Conservation (phyloP, 2,113 vertebrate species). For the Pao palembangensis region DNA sequence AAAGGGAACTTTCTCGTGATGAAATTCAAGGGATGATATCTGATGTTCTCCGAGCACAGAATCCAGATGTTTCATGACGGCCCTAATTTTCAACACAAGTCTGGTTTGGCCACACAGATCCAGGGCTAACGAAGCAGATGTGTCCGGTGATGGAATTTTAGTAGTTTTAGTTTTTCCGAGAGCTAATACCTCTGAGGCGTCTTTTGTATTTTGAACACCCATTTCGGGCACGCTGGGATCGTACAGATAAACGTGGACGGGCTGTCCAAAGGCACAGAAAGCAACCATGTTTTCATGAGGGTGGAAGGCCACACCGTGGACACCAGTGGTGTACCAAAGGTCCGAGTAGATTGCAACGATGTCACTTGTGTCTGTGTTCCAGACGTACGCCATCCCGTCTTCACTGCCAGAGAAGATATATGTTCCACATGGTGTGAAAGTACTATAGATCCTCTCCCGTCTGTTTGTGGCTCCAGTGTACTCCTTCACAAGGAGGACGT, state of each 20-base stretch:
- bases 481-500: slow-evolving; percentile 87
- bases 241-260: slow-evolving; percentile 87
- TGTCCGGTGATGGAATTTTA: slow-evolving; percentile 63
- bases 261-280: slow-evolving; percentile 92
- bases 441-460: slow-evolving; percentile 90
- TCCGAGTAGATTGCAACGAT: slow-evolving; percentile 91
- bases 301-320: slow-evolving; percentile 89
- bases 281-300: slow-evolving; percentile 95
- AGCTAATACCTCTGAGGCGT: not conserved
- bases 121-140: slow-evolving; percentile 63
- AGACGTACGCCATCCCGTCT: slow-evolving; percentile 91
- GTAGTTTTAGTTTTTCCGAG: not conserved
- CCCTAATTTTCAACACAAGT: slow-evolving; percentile 83
- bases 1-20: too few species aligned
- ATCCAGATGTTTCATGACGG: slow-evolving; percentile 86
- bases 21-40: too few species aligned
- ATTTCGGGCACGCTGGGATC: slow-evolving; percentile 78
- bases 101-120: slow-evolving; percentile 75
- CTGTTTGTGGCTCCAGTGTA: slow-evolving; percentile 92
- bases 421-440: slow-evolving; percentile 89
- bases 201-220: slow-evolving; percentile 56
- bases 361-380: slow-evolving; percentile 96
- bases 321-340: slow-evolving; percentile 82
- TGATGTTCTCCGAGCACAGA: slow-evolving; percentile 75
- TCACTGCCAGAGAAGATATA: slow-evolving; percentile 96